phyloP scores from a whole-genome alignment of 2,113 vertebrate species.

The Datnioides undecimradiatus region DNA sequence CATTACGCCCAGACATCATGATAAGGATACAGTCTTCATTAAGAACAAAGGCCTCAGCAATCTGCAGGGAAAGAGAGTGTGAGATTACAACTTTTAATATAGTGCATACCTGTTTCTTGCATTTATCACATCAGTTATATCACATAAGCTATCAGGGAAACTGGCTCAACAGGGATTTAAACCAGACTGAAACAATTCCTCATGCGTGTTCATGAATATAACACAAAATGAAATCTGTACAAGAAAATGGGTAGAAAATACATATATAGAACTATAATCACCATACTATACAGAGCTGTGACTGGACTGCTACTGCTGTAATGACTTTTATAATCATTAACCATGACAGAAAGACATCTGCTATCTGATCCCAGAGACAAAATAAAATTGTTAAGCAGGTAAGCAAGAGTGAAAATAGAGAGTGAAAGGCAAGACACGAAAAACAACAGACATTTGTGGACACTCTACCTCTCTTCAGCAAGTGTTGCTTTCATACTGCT shows the following conservation, averaged over 20 bases:
- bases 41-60: constrained; percentile 93
- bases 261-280: not conserved
- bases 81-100: constrained; percentile 17
- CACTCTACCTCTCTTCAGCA: constrained; percentile 66
- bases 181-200: constrained; percentile 3
- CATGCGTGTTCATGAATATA: not conserved
- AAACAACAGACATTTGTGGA: constrained; percentile 12
- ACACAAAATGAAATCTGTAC: not conserved
- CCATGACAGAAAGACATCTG: not conserved
- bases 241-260: not conserved
- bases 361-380: not conserved
- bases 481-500: constrained; percentile 64
- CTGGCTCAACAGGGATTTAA: not conserved
- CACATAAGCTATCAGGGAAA: not conserved
- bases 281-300: not conserved
- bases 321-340: constrained; percentile 22
- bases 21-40: constrained; percentile 97
- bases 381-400: not conserved
- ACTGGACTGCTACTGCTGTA: constrained; percentile 10
- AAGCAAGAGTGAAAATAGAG: not conserved
- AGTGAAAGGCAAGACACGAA: constrained; percentile 35
- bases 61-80: constrained; percentile 79
- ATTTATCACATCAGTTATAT: not conserved
- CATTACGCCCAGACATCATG: not conserved
- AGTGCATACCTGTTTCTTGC: not conserved